These are phyloP conservation scores for Odontothrips loti DNA, from an alignment of 2,888 invertebrate genomes.

Conservation along the genomic window DNA sequence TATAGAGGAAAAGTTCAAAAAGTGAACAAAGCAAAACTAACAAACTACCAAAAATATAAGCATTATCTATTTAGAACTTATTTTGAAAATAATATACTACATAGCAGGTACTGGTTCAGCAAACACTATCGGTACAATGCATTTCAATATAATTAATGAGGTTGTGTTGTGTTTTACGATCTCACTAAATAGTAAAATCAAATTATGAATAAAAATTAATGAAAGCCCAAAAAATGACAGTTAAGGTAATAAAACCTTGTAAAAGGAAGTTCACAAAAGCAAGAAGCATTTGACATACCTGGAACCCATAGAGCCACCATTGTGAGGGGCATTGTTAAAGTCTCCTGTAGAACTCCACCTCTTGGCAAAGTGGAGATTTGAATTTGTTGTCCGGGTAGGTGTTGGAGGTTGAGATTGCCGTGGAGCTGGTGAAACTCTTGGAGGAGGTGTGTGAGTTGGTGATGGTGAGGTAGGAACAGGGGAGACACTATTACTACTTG, in stretches of 20 bases:
- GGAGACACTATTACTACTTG: slow-evolving; percentile 77
- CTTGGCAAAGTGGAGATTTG: slow-evolving; percentile 58
- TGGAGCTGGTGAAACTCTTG: slow-evolving; percentile 36
- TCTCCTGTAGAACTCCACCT: slow-evolving; percentile 82
- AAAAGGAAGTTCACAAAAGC: slow-evolving; percentile 25
- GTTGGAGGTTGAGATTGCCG: slow-evolving; percentile 37
- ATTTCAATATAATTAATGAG: slow-evolving; percentile 31
- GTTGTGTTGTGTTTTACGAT: slow-evolving; percentile 18
- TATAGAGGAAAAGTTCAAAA: no score
- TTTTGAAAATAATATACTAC: no score
- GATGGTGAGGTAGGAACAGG: slow-evolving; percentile 62
- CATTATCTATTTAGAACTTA: no score
- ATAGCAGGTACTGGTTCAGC: no score
- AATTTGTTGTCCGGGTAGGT: slow-evolving; percentile 35
- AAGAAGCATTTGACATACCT: slow-evolving; percentile 45
- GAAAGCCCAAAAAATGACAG: not conserved
- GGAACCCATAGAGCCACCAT: slow-evolving; percentile 45
- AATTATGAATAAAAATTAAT: slow-evolving; percentile 31
- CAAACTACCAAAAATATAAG: no score
- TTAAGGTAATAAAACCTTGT: not conserved
- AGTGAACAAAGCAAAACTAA: no score
- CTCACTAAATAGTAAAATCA: not conserved
- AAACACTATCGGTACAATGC: not conserved
- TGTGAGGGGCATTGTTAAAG: slow-evolving; percentile 57
- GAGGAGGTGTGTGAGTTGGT: slow-evolving; percentile 43